These are phyloP conservation scores for Hippotragus niger DNA, from an alignment of 2,113 vertebrate species.

Conservation along the genomic window DNA sequence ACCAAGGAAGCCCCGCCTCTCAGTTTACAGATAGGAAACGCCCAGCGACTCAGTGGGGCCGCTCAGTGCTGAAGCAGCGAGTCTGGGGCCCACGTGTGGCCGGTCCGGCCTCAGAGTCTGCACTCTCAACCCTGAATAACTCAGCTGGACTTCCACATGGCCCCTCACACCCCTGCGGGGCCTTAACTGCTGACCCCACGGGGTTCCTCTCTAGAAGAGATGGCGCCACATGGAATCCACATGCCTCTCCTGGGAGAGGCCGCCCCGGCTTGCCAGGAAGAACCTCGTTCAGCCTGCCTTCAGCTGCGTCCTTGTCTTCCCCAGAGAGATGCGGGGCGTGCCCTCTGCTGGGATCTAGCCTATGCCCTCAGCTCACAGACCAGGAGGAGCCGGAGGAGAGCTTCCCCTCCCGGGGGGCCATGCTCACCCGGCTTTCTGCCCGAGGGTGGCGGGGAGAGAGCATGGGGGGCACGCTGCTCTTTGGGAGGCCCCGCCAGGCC, in stretches of 20 bases:
- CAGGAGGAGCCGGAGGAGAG: neutral
- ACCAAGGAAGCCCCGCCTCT: neutral
- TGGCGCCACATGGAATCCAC: neutral
- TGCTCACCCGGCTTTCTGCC: fast-evolving
- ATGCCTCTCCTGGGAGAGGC: neutral
- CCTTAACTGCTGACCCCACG: neutral
- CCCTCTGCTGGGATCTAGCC: neutral
- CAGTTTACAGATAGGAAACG: neutral
- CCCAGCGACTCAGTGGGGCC: neutral
- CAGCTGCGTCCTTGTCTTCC: neutral
- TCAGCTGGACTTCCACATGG: too few species aligned
- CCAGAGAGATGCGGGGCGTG: fast-evolving
- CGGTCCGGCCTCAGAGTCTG: neutral
- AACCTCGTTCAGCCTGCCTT: neutral
- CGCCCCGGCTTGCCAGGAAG: neutral
- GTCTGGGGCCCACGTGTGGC: neutral
- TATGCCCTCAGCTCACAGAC: neutral
- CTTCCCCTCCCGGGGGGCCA: neutral
- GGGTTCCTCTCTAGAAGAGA: neutral
- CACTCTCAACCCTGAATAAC: neutral
- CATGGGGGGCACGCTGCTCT: fast-evolving
- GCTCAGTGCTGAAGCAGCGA: neutral
- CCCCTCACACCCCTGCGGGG: neutral
- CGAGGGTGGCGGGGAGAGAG: neutral
- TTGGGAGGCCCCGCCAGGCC: neutral